Base-by-base conservation (phyloP, 2,797 vertebrate species). In the Acropternis orthonyx region DNA sequence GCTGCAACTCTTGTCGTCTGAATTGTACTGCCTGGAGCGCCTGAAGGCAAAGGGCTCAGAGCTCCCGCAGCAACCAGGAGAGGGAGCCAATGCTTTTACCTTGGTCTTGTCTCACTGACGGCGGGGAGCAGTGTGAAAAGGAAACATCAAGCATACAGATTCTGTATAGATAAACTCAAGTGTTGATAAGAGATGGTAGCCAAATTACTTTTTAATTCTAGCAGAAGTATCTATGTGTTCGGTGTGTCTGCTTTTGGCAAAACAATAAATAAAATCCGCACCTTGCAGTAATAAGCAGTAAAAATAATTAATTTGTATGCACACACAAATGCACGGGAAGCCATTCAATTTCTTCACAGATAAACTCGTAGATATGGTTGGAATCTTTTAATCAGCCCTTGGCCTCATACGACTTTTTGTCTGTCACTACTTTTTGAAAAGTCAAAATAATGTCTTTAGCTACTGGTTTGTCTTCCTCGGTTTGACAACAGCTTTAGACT, bases 11-110 rank as follows among this genome's bases (percentile, higher is more conserved):
- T 0, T 9, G 12, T 23, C 37, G 72, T 55, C 14, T 54, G 59
- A 24, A 2, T 36, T 16, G 6, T 2, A 1, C 2, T 3, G 36
- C 3, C 28, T 4, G 7, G 15, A 74, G 54, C 0, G 2, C 36
- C 59, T 14, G 73, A 10, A 48, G 66, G 59, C 3, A 7, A 49
- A 22, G 49, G 39, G 30, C 69, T 69, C 91, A 18, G 85, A 77
- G 55, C 73, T 39, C 28, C 65, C 12, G 12, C 94, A 66, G 80
- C 21, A 27, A 44, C 96, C 98, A 97, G 97, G 54, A 98, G 98
- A 97, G 97, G 98, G 98, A 91, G 97, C 97, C 89, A 86, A 85
- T 4, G 97, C 62, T 96, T 90, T 93, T 67, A 39, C 30, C 81
- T 84, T 79, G 22, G 32, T 41, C 48, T 9, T 13, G 11, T 13